Conservation (phyloP, 1,140 invertebrate genomes). For the Halyomorpha halys region DNA sequence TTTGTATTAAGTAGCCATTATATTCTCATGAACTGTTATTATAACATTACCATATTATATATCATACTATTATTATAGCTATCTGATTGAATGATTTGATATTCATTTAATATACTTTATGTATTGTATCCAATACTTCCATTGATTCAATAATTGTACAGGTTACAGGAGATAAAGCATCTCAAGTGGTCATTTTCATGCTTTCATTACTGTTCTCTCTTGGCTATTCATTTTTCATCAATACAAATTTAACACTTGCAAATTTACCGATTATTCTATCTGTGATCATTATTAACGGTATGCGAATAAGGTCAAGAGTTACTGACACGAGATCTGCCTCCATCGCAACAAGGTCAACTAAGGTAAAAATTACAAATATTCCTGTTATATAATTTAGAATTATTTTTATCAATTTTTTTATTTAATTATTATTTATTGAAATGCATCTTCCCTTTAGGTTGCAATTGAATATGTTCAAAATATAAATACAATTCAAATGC, state of each 20-base stretch:
- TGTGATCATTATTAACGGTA: not conserved
- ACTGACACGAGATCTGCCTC: not conserved
- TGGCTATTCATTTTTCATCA: not conserved
- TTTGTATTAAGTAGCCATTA: too few species aligned
- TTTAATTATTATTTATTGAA: too few species aligned
- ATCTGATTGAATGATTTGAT: too few species aligned
- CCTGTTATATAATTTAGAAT: too few species aligned
- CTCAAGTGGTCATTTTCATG: not conserved
- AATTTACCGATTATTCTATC: not conserved
- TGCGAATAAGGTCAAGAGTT: not conserved
- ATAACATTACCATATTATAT: too few species aligned
- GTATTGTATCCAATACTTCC: too few species aligned
- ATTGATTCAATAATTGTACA: not conserved
- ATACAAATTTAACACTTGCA: not conserved
- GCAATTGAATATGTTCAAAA: conserved; percentile 68
- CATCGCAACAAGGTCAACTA: not conserved
- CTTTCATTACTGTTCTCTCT: not conserved
- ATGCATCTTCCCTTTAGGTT: conserved; percentile 39
- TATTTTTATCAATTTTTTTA: too few species aligned
- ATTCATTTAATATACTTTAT: too few species aligned
- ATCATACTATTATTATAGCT: too few species aligned
- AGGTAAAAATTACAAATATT: not conserved
- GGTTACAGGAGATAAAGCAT: not conserved
- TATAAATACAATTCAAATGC: conserved; percentile 62
- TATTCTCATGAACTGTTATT: too few species aligned